These are phyloP conservation scores for Deilephila porcellus DNA, from an alignment of 2,888 invertebrate genomes.

Conservation along the genomic window DNA sequence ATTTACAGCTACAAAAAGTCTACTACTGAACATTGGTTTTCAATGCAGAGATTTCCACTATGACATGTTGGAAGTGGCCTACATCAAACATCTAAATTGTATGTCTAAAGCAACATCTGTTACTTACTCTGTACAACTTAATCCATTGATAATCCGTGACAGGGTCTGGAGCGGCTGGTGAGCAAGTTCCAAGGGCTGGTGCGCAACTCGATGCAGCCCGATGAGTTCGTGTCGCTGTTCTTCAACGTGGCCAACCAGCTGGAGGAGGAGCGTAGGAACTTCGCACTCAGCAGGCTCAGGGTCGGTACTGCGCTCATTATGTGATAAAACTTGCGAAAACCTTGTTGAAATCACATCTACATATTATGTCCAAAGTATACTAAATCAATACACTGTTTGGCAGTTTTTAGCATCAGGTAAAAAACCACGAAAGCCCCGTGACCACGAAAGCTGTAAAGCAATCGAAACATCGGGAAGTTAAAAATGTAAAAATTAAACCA, in stretches of 20 bases:
- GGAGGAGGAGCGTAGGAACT: constrained; percentile 73
- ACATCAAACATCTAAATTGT: not conserved
- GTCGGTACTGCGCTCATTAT: constrained; percentile 47
- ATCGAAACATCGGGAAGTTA: too few relatives aligned
- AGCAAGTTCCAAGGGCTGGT: constrained; percentile 66
- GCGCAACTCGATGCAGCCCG: constrained; percentile 69
- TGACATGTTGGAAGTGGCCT: too few relatives aligned
- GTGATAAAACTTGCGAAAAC: too few relatives aligned
- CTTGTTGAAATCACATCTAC: too few relatives aligned
- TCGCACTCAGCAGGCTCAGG: constrained; percentile 73
- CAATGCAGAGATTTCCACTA: too few relatives aligned
- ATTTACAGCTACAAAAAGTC: not conserved
- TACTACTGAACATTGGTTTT: too few relatives aligned
- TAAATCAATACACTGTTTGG: too few relatives aligned
- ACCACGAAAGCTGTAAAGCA: too few relatives aligned
- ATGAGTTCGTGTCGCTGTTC: constrained; percentile 78
- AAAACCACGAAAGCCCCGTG: too few relatives aligned
- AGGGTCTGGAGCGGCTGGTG: constrained; percentile 76
- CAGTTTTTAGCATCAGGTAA: not conserved
- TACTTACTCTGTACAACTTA: not conserved
- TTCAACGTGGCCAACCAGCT: constrained; percentile 77
- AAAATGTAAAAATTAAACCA: too few relatives aligned
- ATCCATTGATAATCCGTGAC: constrained; percentile 29
- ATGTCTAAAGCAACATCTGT: too few relatives aligned
- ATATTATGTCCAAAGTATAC: too few relatives aligned